Percentiles rank a stretch among this genome's conserved stretches.
Evolutionary conservation across 2,797 vertebrate species (phyloP).

Genomic region (Thalassophryne amazonica): DNA sequence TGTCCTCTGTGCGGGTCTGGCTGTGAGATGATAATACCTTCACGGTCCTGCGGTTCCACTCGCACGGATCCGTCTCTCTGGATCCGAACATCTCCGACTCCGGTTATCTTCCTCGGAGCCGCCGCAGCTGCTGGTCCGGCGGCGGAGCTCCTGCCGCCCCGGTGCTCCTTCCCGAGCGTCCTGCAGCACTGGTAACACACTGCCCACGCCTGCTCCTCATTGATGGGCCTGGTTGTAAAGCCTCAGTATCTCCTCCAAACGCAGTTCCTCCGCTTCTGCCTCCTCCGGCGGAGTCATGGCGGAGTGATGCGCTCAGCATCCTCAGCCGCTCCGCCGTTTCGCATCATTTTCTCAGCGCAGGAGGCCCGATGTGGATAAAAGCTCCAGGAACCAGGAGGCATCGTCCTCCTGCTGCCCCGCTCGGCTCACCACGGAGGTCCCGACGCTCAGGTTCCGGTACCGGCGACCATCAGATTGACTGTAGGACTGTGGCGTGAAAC

Average conservation of each 20-base stretch:
- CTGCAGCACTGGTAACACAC: constrained; percentile 93
- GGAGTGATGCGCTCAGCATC: constrained; percentile 41
- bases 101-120: constrained; percentile 47
- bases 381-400: constrained; percentile 49
- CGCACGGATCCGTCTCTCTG: constrained; percentile 84
- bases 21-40: constrained; percentile 62
- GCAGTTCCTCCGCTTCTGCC: constrained; percentile 73
- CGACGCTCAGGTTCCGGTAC: constrained; percentile 12
- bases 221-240: constrained; percentile 95
- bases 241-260: constrained; percentile 85
- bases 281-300: constrained; percentile 55
- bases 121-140: constrained; percentile 16
- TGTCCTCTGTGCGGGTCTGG: too few relatives aligned
- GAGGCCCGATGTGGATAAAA: constrained; percentile 43
- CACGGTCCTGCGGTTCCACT: constrained; percentile 44
- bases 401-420: constrained; percentile 12
- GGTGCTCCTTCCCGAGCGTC: constrained; percentile 61
- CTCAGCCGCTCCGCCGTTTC: constrained; percentile 72
- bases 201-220: constrained; percentile 98
- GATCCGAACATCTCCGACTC: constrained; percentile 80
- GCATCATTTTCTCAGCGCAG: constrained; percentile 72
- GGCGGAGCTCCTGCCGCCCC: constrained; percentile 37
- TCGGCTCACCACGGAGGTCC: too few relatives aligned
- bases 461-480: constrained; percentile 45
- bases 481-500: neutral